These are phyloP conservation scores for Nasonia oneida DNA, from an alignment of 2,888 invertebrate species.

Conservation along the genomic window DNA sequence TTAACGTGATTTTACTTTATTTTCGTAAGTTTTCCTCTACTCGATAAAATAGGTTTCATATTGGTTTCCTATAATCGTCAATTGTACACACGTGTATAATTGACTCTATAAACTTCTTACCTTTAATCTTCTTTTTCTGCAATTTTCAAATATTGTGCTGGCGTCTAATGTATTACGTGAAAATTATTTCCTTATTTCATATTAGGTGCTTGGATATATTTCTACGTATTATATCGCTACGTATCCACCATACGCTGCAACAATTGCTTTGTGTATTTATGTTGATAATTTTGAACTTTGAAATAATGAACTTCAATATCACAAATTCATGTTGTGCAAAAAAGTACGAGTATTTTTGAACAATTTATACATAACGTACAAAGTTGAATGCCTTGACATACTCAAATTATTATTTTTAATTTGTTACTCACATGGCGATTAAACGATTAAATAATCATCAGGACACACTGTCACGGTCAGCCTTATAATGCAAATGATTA, in stretches of 20 bases:
- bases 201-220: constrained; percentile 38
- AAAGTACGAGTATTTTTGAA: not conserved
- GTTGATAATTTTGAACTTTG: constrained; percentile 17
- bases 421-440: not conserved
- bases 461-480: constrained; percentile 24
- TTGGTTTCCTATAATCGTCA: constrained; percentile 43
- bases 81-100: constrained; percentile 43
- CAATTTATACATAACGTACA: not conserved
- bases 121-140: not conserved
- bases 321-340: constrained; percentile 26
- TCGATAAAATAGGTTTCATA: constrained; percentile 52
- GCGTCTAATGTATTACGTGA: constrained; percentile 23
- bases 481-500: constrained; percentile 18
- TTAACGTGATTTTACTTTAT: constrained; percentile 34
- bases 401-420: constrained; percentile 11
- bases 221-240: constrained; percentile 6
- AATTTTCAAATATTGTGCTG: not conserved
- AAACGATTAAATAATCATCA: not conserved
- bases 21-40: constrained; percentile 21
- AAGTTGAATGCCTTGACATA: not conserved
- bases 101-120: constrained; percentile 28
- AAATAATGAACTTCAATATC: constrained; percentile 10
- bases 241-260: not conserved
- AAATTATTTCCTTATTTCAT: constrained; percentile 6
- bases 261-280: constrained; percentile 10